Evolutionary conservation across 2,113 vertebrate species (phyloP).

Genomic region (Plotosus lineatus): DNA sequence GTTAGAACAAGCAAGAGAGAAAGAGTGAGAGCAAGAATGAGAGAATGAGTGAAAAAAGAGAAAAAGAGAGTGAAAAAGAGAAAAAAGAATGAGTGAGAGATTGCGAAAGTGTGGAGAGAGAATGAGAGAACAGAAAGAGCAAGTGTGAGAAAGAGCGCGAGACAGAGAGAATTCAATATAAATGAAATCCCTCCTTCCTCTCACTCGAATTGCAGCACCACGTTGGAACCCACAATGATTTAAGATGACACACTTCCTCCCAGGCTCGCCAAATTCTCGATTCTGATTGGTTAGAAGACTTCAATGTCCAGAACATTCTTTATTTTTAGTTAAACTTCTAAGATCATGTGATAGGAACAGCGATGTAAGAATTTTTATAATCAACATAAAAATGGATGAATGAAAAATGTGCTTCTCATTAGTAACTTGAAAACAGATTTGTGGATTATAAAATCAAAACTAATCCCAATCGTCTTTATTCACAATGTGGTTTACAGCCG

Average conservation of each 20-base stretch:
- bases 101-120: neutral
- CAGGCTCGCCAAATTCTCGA: neutral
- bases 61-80: neutral
- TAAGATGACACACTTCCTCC: neutral
- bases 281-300: neutral
- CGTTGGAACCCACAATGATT: neutral
- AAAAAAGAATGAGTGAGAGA: neutral
- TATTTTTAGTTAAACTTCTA: neutral
- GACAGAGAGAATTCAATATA: conserved; percentile 10
- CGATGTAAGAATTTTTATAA: too few relatives aligned
- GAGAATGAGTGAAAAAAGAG: neutral
- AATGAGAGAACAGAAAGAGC: neutral
- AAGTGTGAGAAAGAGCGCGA: neutral
- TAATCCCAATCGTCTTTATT: conserved; percentile 1
- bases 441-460: neutral
- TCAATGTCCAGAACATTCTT: neutral
- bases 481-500: neutral
- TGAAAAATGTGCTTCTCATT: neutral
- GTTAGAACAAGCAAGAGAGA: neutral
- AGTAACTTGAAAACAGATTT: neutral
- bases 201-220: neutral
- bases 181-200: neutral
- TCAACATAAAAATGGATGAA: neutral
- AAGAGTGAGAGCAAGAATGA: neutral
- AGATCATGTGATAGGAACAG: neutral